Evolutionary conservation across 2,888 invertebrate genomes (phyloP), one percentile per base, ranked within the genome.

Genomic region (Heteropelma amictum): DNA sequence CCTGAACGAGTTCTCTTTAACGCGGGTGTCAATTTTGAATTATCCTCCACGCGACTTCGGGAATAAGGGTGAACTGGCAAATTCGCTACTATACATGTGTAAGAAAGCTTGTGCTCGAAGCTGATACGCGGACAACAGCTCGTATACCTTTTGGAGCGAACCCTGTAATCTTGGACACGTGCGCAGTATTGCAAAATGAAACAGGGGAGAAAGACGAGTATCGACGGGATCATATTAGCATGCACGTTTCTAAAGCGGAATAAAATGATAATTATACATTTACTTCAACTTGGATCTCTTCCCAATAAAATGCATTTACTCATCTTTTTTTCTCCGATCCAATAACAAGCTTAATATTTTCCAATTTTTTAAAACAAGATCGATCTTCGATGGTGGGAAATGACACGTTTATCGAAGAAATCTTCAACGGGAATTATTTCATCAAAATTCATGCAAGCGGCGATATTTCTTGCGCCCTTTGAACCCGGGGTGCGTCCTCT

Each of bases 131-230:
- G 10, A 28, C 30, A 64, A 40, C 26, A 12, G 47, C 33, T 54
- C 54, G 53, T 38, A 14, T 23, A 51, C 47, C 60, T 26, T 45
- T 76, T 73, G 67, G 72, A 33, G 68, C 78, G n/a, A 74, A 83
- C 85, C 86, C 87, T 88, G 83, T 88, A 88, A 88, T 88, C 86
- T 88, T 75, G 82, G 84, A 79, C 87, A 86, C 87, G 87, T 87
- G 87, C n/a, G n/a, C 84, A 67, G 72, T 58, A 74, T 61, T 74
- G 77, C 65, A 72, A 76, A 69, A 60, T 75, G 72, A 49, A 72
- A 68, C 54, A 30, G 60, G 47, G 82, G 83, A 70, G 78, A 79
- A 77, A 64, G 63, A 68, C 40, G 53, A 28, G 35, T 40, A 38
- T 69, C 51, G 21, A 61, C 35, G 56, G 40, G 19, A 58, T 26